Percentiles rank a stretch among this genome's conserved stretches.
These are phyloP conservation scores for Chrosomus eos DNA, from an alignment of 2,797 vertebrate species.

Conservation along the genomic window DNA sequence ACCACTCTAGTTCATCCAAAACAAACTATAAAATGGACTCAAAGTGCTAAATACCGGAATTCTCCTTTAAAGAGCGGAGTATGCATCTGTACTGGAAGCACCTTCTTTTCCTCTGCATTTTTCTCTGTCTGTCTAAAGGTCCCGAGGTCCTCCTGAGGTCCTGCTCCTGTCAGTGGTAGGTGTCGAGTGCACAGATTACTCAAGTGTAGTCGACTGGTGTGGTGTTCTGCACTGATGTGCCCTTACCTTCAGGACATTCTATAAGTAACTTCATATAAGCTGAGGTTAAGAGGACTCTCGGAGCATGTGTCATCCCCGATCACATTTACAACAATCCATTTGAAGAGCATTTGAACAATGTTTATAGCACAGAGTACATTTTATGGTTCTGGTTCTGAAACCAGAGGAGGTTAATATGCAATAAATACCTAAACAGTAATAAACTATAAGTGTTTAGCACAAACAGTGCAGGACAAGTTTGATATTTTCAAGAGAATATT, in stretches of 20 bases:
- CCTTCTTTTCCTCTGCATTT: not conserved
- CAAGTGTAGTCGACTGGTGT: not conserved
- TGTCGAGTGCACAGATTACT: conserved; percentile 33
- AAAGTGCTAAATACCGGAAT: too few relatives aligned
- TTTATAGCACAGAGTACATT: not conserved
- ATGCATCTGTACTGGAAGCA: not conserved
- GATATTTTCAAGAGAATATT: not conserved
- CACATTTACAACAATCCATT: not conserved
- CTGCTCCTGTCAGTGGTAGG: conserved; percentile 15
- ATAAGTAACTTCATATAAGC: conserved; percentile 48
- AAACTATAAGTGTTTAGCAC: not conserved
- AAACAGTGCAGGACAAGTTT: not conserved
- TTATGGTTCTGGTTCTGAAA: not conserved
- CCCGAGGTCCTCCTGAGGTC: conserved; percentile 12
- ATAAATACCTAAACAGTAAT: not conserved
- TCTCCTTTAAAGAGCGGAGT: not conserved
- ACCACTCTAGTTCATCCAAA: too few relatives aligned
- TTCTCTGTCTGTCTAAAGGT: conserved; percentile 12
- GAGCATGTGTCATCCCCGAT: conserved; percentile 1
- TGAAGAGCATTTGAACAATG: not conserved
- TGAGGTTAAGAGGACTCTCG: conserved; percentile 8
- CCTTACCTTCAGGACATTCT: conserved; percentile 63
- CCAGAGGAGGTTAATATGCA: conserved; percentile 4
- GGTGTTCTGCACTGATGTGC: conserved; percentile 51
- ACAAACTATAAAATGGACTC: too few relatives aligned